phyloP scores from a whole-genome alignment of 2,888 invertebrate genomes.

The Rhingia campestris region DNA sequence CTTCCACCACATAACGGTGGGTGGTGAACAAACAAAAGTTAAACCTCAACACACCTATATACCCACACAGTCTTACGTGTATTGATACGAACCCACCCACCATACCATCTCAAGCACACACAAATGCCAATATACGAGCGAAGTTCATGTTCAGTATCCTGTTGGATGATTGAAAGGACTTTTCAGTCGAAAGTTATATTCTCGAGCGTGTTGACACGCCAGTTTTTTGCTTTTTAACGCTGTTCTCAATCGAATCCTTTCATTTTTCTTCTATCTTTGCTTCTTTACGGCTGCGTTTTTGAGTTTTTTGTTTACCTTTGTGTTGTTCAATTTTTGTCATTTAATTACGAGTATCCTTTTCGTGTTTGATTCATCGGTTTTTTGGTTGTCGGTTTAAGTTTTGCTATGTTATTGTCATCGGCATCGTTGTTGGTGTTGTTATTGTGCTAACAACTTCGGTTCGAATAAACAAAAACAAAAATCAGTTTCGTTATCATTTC shows the following conservation, averaged over 20 bases:
- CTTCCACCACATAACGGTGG: background rate
- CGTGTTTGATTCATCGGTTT: constrained; percentile 51
- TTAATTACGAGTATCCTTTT: background rate
- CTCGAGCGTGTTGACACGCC: constrained; percentile 82
- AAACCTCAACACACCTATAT: background rate
- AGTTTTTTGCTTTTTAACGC: constrained; percentile 80
- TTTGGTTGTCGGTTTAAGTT: constrained; percentile 33
- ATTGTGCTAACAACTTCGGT: constrained; percentile 8
- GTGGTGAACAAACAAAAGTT: background rate
- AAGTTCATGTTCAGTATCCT: constrained; percentile 72
- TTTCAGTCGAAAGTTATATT: constrained; percentile 82
- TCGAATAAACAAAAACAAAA: constrained; percentile 23
- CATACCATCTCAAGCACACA: constrained; percentile 34
- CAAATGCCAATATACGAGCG: constrained; percentile 62
- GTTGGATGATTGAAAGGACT: constrained; percentile 72
- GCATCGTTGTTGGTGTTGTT: constrained; percentile 18
- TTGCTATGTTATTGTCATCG: constrained; percentile 23
- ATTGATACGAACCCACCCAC: constrained; percentile 17
- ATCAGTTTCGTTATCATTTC: constrained; percentile 28
- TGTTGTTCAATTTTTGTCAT: constrained; percentile 7
- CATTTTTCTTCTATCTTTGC: constrained; percentile 74
- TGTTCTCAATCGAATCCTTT: constrained; percentile 75
- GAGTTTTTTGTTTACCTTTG: constrained; percentile 65
- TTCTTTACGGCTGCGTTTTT: constrained; percentile 70
- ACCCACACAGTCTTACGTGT: constrained; percentile 40